Base-by-base conservation (phyloP, 2,113 vertebrate genomes). In the Semicossyphus pulcher region DNA sequence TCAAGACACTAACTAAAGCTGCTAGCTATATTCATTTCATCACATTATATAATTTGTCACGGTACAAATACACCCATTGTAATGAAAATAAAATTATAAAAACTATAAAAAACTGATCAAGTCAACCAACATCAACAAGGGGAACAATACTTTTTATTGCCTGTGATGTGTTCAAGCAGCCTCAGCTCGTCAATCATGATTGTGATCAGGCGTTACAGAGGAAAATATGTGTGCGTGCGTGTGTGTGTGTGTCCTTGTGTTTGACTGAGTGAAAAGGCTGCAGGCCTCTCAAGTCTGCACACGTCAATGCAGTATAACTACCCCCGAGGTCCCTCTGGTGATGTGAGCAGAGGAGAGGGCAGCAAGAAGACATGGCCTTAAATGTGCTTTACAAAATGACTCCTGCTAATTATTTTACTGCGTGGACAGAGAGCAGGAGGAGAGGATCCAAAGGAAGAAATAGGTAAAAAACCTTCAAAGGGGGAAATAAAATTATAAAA, bases 401-500 rank as follows among this genome's bases (percentile, higher is more conserved):
- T 63, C 20, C 36, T 20, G 41, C 63, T 77, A 74, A 53, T 66
- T 61, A 65, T 66, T 72, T 70, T 42, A 52, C 5, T 36, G 14
- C 44, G 9, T 34, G 41, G 58, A 62, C 28, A 62, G 18, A 28
- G 21, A 51, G 42, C n/a, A 57, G 10, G 52, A 36, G 34, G 63
- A 58, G 28, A 14, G n/a, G n/a, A n/a, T n/a, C n/a, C n/a, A n/a
- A n/a, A n/a, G n/a, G n/a, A n/a, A n/a, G n/a, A n/a, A n/a, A n/a
- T n/a, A n/a, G n/a, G n/a, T n/a, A n/a, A n/a, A n/a, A n/a, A n/a
- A n/a, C n/a, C n/a, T n/a, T n/a, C n/a, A n/a, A n/a, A n/a, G n/a
- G n/a, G n/a, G n/a, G n/a, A n/a, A n/a, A n/a, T n/a, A n/a, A n/a
- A n/a, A n/a, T n/a, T n/a, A n/a, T n/a, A n/a, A n/a, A n/a, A n/a